Percentiles rank a stretch among this genome's conserved stretches.
Conservation (phyloP, 1,140 invertebrate genomes). For the Acromyrmex echinatior region DNA sequence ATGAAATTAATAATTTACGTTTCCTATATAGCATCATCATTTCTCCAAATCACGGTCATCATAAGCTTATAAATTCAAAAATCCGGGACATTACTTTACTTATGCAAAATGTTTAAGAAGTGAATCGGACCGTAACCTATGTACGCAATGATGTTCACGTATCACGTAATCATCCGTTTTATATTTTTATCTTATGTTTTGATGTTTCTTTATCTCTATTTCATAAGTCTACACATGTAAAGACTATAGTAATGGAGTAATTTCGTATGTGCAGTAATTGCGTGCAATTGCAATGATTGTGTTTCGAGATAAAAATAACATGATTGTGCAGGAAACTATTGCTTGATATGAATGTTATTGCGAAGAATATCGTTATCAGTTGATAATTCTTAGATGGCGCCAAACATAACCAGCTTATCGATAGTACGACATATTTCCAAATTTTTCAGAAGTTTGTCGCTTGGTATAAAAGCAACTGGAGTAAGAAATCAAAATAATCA, state of each 20-base stretch:
- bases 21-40: no score
- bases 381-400: neutral
- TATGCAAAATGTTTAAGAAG: no score
- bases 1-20: no score
- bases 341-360: neutral
- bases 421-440: neutral
- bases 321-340: neutral
- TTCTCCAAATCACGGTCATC: no score
- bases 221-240: neutral
- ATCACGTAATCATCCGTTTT: no score
- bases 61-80: no score
- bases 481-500: neutral
- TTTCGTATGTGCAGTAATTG: neutral
- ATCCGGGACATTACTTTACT: no score
- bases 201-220: neutral
- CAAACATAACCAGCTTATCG: neutral
- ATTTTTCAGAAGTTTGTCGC: constrained; percentile 1
- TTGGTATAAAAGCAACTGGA: constrained; percentile 23
- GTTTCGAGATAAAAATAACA: neutral
- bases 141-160: no score
- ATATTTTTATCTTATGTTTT: no score
- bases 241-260: neutral
- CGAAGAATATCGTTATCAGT: neutral
- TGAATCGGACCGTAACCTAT: no score
- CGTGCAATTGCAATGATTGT: neutral